phyloP scores from a whole-genome alignment of 2,888 invertebrate species.

The Lissonota sp. region DNA sequence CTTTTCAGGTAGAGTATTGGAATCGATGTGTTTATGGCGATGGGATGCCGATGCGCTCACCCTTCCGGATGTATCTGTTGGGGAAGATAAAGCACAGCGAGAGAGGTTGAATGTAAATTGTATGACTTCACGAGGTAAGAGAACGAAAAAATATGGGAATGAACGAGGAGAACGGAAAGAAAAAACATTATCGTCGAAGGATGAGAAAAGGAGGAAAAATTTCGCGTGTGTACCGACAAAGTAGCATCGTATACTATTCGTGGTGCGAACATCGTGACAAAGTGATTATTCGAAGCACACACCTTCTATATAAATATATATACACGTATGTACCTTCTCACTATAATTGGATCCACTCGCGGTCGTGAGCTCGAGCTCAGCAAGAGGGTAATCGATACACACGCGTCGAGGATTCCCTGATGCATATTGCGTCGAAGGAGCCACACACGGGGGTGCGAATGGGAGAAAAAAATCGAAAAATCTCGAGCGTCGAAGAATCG shows the following conservation, averaged over 20 bases:
- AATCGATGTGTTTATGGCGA: slow-evolving; percentile 49
- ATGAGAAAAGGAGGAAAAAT: slow-evolving; percentile 5
- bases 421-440: slow-evolving; percentile 50
- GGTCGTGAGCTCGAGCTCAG: slow-evolving; percentile 37
- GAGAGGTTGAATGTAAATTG: slow-evolving; percentile 36
- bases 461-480: slow-evolving; percentile 32
- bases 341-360: slow-evolving; percentile 62
- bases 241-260: slow-evolving; percentile 42
- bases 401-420: slow-evolving; percentile 15
- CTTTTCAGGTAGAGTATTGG: too few relatives aligned
- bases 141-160: slow-evolving; percentile 1
- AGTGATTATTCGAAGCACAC: slow-evolving; percentile 49
- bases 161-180: background rate
- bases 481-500: slow-evolving; percentile 51
- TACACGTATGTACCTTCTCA: slow-evolving; percentile 19
- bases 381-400: slow-evolving; percentile 50
- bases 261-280: slow-evolving; percentile 54
- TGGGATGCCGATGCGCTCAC: slow-evolving; percentile 26
- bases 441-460: slow-evolving; percentile 23
- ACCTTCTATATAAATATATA: background rate
- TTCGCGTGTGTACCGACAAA: slow-evolving; percentile 44
- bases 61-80: slow-evolving; percentile 9
- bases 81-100: slow-evolving; percentile 5
- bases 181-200: background rate
- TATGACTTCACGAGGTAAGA: slow-evolving; percentile 29